Evolutionary conservation across 2,797 vertebrate genomes (phyloP), one percentile per base, ranked within the genome.

Genomic region (Smutsia gigantea): DNA sequence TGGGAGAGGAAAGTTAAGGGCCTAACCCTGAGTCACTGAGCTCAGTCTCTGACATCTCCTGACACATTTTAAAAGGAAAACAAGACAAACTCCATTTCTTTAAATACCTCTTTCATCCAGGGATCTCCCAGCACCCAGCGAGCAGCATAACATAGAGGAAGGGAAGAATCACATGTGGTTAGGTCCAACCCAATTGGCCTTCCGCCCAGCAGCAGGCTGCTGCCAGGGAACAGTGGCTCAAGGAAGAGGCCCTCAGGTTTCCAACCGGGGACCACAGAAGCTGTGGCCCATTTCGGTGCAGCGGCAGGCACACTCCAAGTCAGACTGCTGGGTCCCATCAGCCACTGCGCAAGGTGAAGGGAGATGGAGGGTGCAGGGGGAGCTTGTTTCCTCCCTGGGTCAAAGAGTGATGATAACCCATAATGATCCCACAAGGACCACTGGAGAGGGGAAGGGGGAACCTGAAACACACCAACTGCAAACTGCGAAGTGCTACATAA

Each of bases 261-360:
- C 37, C 21, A 23, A 25, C 0, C 12, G 19, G 53, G 9, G 15
- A 25, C 3, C 11, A n/a, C n/a, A 59, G 74, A 81, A 87, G 37
- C 5, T 12, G 0, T 5, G 31, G 57, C 63, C 17, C 23, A 12
- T 12, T 2, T 37, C 74, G 19, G 7, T 0, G n/a, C 11, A 3
- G 27, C 0, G 23, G 9, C 10, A 10, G 0, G 0, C 23, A 34
- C 51, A 0, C 4, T 37, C 31, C 23, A 18, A 1, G 0, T 61
- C 27, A 34, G 29, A 23, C 46, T 9, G 18, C 4, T 2, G 37
- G 13, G 25, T 2, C 8, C n/a, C 37, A 23, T 12, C 18, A n/a
- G 39, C 9, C 7, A 34, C 25, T 18, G 19, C 3, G 0, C 74
- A 34, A 94, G 68, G 29, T 7, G 25, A 29, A 7, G 63, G 55